phyloP scores from a whole-genome alignment of 2,113 vertebrate species.

The Nanorana parkeri region DNA sequence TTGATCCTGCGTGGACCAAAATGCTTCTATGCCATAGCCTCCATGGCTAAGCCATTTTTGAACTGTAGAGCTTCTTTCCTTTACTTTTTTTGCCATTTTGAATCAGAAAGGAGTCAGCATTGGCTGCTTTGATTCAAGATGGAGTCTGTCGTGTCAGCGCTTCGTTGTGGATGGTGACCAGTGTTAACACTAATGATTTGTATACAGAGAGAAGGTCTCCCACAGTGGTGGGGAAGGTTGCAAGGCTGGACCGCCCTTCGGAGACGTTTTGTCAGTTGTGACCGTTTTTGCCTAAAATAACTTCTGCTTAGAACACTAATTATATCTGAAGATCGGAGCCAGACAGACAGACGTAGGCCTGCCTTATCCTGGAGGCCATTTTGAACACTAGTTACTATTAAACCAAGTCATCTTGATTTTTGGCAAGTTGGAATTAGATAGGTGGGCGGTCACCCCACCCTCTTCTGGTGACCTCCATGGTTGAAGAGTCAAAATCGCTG shows the following conservation, averaged over 20 bases:
- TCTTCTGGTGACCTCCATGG: not conserved
- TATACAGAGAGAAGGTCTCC: not conserved
- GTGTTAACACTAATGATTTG: constrained; percentile 27
- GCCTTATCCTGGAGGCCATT: not conserved
- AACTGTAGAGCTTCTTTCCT: constrained; percentile 34
- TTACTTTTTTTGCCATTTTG: constrained; percentile 25
- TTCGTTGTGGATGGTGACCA: constrained; percentile 34
- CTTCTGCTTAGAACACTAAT: too few relatives aligned
- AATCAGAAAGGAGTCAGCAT: not conserved
- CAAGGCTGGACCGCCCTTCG: too few relatives aligned
- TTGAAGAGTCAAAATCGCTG: not conserved
- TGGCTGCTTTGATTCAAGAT: constrained; percentile 31
- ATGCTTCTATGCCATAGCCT: constrained; percentile 48
- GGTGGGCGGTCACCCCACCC: not conserved
- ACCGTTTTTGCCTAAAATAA: not conserved
- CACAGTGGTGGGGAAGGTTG: too few relatives aligned
- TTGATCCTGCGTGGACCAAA: not conserved
- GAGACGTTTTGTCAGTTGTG: not conserved
- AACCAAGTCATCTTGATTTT: not conserved
- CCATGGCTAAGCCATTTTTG: constrained; percentile 21
- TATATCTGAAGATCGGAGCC: too few relatives aligned
- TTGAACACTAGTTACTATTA: constrained; percentile 19
- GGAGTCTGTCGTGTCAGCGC: constrained; percentile 32
- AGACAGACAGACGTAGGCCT: not conserved
- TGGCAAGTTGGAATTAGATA: not conserved